Conservation (phyloP, 2,797 vertebrate species). For the Microctenopoma stevenorrisi region DNA sequence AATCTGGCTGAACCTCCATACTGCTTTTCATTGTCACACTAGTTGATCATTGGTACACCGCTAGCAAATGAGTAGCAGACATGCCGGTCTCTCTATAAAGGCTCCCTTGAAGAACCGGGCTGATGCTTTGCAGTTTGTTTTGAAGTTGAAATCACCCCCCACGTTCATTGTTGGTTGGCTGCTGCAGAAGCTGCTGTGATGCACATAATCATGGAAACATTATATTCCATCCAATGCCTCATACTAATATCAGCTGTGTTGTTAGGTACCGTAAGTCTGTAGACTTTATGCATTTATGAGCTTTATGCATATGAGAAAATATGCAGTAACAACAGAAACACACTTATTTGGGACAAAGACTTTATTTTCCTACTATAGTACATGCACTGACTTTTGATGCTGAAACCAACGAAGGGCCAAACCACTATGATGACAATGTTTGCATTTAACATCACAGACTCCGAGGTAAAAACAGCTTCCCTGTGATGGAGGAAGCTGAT, state of each 20-base stretch:
- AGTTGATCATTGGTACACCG: neutral
- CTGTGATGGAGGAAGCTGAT: conserved; percentile 35
- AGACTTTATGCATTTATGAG: conserved; percentile 65
- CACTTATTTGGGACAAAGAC: conserved; percentile 57
- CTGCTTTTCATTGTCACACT: conserved; percentile 1
- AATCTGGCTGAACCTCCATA: conserved; percentile 5
- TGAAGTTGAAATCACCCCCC: conserved; percentile 2
- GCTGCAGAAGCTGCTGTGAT: conserved; percentile 33
- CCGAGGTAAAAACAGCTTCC: conserved; percentile 37
- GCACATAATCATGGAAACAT: conserved; percentile 23
- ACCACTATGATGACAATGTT: conserved; percentile 52
- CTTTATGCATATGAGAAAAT: conserved; percentile 68
- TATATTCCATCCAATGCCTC: conserved; percentile 41
- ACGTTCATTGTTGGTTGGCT: conserved; percentile 17
- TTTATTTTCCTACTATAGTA: conserved; percentile 76
- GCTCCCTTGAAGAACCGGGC: conserved; percentile 11
- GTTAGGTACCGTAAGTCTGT: conserved; percentile 36
- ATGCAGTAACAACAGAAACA: conserved; percentile 66
- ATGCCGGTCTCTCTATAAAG: neutral
- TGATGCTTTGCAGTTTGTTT: conserved; percentile 26
- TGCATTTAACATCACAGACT: conserved; percentile 43
- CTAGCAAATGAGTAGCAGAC: neutral
- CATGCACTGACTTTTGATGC: conserved; percentile 69
- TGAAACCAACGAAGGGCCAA: conserved; percentile 71
- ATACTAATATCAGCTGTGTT: conserved; percentile 41